These are phyloP conservation scores for Esox masquinongy DNA, from an alignment of 2,797 vertebrate genomes.

Conservation along the genomic window DNA sequence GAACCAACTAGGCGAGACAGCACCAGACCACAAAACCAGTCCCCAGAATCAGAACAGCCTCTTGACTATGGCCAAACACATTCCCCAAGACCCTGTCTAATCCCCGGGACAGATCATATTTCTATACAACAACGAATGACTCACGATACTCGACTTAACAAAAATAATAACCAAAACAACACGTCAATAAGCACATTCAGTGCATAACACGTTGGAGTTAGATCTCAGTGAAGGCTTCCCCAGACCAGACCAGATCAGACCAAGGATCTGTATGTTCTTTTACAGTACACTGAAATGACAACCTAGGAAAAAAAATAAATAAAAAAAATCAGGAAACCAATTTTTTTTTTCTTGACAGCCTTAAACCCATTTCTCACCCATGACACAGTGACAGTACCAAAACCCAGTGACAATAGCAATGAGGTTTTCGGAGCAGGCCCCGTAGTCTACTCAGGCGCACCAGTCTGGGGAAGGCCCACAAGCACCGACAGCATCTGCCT, in stretches of 20 bases:
- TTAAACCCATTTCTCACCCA: not conserved
- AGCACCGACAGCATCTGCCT: slow-evolving; percentile 55
- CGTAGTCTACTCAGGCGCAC: not conserved
- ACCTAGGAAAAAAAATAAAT: not conserved
- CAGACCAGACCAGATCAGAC: not conserved
- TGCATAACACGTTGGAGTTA: not conserved
- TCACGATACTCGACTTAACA: not conserved
- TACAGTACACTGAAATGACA: not conserved
- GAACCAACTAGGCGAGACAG: too few species aligned
- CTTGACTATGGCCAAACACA: not conserved
- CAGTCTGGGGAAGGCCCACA: slow-evolving; percentile 24
- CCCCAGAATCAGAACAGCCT: not conserved
- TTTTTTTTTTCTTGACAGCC: not conserved
- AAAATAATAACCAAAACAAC: not conserved
- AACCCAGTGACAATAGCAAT: not conserved
- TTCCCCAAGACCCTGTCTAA: not conserved
- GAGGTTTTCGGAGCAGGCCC: not conserved
- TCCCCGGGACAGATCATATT: not conserved
- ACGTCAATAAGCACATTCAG: not conserved
- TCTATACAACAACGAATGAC: not conserved
- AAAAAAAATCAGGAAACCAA: not conserved
- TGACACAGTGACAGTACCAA: not conserved
- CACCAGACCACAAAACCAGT: not conserved
- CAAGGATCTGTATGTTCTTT: not conserved
- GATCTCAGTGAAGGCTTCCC: not conserved